phyloP scores from a whole-genome alignment of 1,140 invertebrate genomes.

The Tribolium castaneum region DNA sequence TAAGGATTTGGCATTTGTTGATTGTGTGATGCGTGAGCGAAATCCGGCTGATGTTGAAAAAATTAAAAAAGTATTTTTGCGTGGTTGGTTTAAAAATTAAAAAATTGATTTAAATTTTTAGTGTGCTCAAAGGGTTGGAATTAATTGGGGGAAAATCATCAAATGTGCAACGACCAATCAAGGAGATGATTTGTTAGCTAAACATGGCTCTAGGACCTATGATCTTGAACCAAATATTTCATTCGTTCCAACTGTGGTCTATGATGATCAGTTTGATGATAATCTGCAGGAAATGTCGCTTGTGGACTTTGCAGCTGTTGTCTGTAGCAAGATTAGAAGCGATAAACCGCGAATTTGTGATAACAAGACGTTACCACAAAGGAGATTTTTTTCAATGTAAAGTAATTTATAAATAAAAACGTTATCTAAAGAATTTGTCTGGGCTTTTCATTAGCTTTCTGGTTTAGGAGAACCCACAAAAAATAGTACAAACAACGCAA shows the following conservation, averaged over 20 bases:
- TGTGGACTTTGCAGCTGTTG: slow-evolving; percentile 48
- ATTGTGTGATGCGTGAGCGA: slow-evolving; percentile 67
- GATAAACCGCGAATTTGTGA: slow-evolving; percentile 45
- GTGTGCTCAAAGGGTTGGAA: slow-evolving; percentile 47
- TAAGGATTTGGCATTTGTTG: slow-evolving; percentile 65
- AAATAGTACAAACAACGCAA: no score
- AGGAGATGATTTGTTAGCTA: slow-evolving; percentile 68
- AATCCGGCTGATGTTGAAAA: slow-evolving; percentile 58
- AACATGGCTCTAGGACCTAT: slow-evolving; percentile 69
- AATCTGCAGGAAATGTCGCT: slow-evolving; percentile 47
- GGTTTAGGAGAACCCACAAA: no score
- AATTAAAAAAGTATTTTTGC: slow-evolving; percentile 45
- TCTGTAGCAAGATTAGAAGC: slow-evolving; percentile 49
- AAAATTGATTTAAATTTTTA: slow-evolving; percentile 46
- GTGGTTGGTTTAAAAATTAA: no score
- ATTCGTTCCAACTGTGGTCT: slow-evolving; percentile 73
- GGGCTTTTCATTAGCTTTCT: no score
- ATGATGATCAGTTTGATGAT: slow-evolving; percentile 64
- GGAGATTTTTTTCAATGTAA: not conserved
- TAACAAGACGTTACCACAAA: not conserved
- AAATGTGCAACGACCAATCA: slow-evolving; percentile 49
- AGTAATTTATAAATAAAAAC: not conserved
- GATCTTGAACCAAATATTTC: slow-evolving; percentile 65
- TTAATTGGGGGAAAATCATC: slow-evolving; percentile 43
- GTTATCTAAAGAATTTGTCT: not conserved